Percentiles rank a stretch among this genome's conserved stretches.
phyloP scores from a whole-genome alignment of 2,113 vertebrate species.

The Rhinogobius similis region DNA sequence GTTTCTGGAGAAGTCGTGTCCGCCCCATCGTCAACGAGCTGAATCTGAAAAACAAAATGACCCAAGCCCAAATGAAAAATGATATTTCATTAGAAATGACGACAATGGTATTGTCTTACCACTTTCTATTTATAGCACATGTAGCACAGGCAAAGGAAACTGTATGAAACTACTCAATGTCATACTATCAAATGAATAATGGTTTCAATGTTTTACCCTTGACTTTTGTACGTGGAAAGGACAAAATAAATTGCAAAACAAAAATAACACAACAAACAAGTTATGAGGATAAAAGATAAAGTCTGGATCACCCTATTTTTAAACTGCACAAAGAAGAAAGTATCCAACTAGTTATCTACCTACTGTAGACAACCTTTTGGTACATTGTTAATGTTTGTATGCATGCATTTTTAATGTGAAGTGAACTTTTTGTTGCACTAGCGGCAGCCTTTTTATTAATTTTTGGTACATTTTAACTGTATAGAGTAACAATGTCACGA shows the following conservation, averaged over 20 bases:
- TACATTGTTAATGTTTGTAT: too few species aligned
- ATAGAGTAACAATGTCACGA: too few species aligned
- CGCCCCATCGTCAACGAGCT: slow-evolving; percentile 91
- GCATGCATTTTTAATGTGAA: too few species aligned
- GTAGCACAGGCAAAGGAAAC: neutral
- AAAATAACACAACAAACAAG: too few species aligned
- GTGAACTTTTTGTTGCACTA: too few species aligned
- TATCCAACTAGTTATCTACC: too few species aligned
- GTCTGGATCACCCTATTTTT: too few species aligned
- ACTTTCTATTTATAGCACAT: neutral
- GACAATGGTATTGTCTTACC: neutral
- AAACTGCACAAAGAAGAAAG: too few species aligned
- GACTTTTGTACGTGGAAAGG: neutral
- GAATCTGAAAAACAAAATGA: slow-evolving; percentile 80
- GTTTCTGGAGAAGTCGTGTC: slow-evolving; percentile 96
- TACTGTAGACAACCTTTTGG: too few species aligned
- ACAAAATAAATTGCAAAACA: neutral
- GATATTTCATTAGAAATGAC: neutral
- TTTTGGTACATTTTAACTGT: too few species aligned
- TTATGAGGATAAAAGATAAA: too few species aligned
- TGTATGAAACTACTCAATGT: neutral
- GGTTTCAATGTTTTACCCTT: neutral
- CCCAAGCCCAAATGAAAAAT: neutral
- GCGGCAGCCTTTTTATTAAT: too few species aligned
- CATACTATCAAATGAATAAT: neutral